Percentiles rank a stretch among this genome's conserved stretches.
Conservation (phyloP, 2,888 invertebrate species). For the Melolontha melolontha region DNA sequence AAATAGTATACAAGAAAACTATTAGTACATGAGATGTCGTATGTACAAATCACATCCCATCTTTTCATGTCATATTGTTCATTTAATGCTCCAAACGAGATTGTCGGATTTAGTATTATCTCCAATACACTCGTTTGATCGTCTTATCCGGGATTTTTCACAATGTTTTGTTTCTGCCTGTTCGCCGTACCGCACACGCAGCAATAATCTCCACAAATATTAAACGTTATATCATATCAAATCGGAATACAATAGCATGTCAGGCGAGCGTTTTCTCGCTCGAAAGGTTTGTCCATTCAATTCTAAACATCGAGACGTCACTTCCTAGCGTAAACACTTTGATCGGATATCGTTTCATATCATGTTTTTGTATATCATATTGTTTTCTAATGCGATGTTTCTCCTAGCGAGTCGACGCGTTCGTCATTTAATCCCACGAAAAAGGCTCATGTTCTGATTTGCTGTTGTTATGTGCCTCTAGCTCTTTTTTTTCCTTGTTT, state of each 20-base stretch:
- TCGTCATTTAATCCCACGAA: conserved; percentile 28
- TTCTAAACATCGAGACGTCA: conserved; percentile 20
- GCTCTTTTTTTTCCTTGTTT: neutral
- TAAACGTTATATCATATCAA: conserved; percentile 25
- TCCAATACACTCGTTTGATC: too few species aligned
- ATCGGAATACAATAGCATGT: conserved; percentile 28
- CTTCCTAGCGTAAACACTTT: conserved; percentile 14
- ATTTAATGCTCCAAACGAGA: too few species aligned
- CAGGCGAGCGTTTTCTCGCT: conserved; percentile 10
- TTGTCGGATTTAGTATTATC: too few species aligned
- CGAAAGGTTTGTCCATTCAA: conserved; percentile 18
- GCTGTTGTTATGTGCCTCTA: conserved; percentile 4
- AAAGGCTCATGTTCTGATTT: conserved; percentile 26
- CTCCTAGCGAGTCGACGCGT: conserved; percentile 18
- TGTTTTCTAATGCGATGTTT: conserved; percentile 30
- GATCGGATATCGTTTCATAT: conserved; percentile 28
- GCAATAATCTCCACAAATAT: conserved; percentile 25
- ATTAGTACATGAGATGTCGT: too few species aligned
- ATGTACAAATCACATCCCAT: too few species aligned
- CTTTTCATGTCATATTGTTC: too few species aligned
- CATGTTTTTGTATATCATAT: conserved; percentile 17
- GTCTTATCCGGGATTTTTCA: too few species aligned
- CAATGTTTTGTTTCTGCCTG: too few species aligned
- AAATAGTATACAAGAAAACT: too few species aligned
- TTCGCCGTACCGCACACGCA: too few species aligned